Base-by-base conservation (phyloP, 2,113 vertebrate species). In the Pimephales promelas region DNA sequence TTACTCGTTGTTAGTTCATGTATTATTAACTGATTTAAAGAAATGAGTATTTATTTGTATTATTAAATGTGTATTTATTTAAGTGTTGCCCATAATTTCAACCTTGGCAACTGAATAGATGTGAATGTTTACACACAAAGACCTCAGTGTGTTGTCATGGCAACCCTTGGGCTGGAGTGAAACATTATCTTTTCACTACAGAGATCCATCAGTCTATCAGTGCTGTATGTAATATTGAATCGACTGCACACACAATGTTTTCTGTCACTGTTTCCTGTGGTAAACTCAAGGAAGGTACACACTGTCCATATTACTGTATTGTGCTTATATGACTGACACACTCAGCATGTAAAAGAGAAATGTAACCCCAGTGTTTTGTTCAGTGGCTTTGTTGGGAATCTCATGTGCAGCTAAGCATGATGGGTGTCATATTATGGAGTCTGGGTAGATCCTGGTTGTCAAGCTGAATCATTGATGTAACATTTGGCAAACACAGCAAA, bases 391-490 rank as follows among this genome's bases (percentile, higher is more conserved):
- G 28, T 36, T 59, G 34, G 22, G 43, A 72, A 62, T 64, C 52
- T 54, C 20, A 8, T 52, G 79, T 83, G 61, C 61, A 49, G 74
- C 16, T 22, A 22, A 64, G 26, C 81, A 81, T 57, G 68, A 59
- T 62, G 16, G 84, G 81, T 83, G 70, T 83, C 84, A 56, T 72
- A 62, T 85, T 85, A 62, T 52, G 11, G 24, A 47, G 26, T 22
- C 40, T 36, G 9, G 10, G 52, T 43, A 52, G 31, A 70, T 54
- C 10, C 28, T 54, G 3, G 43, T 64, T 52, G 2, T 34, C 52
- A 54, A 62, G 26, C 61, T 80, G 43, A 5, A 34, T 80, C 26
- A 14, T 28, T 62, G 3, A 52, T n/a, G 4, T 54, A 68, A 20
- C 45, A 81, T 31, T 22, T 13, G 4, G 26, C 10, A 31, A 5